Percentiles rank a stretch among this genome's conserved stretches.
Conservation (phyloP, 1,140 invertebrate species). For the Cydia fagiglandana region DNA sequence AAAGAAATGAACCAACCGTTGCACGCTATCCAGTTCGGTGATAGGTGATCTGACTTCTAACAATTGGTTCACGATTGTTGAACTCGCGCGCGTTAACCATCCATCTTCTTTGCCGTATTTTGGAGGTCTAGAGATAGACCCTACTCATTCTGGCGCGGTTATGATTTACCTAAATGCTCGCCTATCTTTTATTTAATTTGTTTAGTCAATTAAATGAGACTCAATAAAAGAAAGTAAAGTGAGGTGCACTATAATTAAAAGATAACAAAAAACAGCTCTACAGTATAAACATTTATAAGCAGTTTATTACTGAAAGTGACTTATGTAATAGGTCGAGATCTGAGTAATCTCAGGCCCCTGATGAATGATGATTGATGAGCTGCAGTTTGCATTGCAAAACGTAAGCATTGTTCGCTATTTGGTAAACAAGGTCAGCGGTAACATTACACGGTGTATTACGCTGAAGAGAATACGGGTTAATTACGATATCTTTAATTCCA, state of each 20-base stretch:
- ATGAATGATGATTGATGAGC: conserved; percentile 56
- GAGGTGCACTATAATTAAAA: background rate
- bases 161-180: background rate
- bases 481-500: conserved; percentile 12
- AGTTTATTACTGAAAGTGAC: conserved; percentile 27
- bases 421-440: conserved; percentile 40
- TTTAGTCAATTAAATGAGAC: background rate
- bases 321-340: conserved; percentile 48
- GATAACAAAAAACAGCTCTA: background rate
- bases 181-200: background rate
- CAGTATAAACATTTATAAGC: conserved; percentile 21
- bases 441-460: conserved; percentile 1
- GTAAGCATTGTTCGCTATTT: conserved; percentile 42
- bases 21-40: conserved; percentile 51
- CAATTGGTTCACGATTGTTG: conserved; percentile 62
- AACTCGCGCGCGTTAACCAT: conserved; percentile 37
- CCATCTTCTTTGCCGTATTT: conserved; percentile 7
- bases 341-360: conserved; percentile 39
- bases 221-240: no score
- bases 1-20: conserved; percentile 11
- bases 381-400: conserved; percentile 39
- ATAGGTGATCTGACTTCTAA: conserved; percentile 64
- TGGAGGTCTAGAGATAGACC: conserved; percentile 10
- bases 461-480: conserved; percentile 1
- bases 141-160: background rate